Percentiles rank a stretch among this genome's conserved stretches.
Evolutionary conservation across 2,113 vertebrate species (phyloP).

Genomic region (Stegostoma tigrinum): DNA sequence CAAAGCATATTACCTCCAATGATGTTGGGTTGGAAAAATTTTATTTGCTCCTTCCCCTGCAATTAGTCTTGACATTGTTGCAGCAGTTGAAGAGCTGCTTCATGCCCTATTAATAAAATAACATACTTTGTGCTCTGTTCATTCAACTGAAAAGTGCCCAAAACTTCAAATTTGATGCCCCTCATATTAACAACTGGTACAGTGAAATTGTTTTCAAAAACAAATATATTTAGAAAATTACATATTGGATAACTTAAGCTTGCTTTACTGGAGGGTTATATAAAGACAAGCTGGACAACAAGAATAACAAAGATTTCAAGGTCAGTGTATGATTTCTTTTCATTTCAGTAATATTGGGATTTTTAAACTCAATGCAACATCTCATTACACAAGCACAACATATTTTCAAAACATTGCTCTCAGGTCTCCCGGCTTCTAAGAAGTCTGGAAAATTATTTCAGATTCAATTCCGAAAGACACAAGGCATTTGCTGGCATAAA

Average conservation of each 20-base stretch:
- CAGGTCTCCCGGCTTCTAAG: neutral
- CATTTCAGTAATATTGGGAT: neutral
- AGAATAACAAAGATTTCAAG: neutral
- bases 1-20: neutral
- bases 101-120: neutral
- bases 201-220: neutral
- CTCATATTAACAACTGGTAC: neutral
- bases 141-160: neutral
- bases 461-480: neutral
- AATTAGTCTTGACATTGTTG: conserved; percentile 11
- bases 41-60: neutral
- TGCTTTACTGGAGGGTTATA: neutral
- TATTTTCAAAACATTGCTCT: neutral
- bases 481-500: neutral
- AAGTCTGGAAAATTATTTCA: neutral
- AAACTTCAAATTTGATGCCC: neutral
- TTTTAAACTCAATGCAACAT: neutral
- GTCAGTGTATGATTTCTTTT: neutral
- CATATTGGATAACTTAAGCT: neutral
- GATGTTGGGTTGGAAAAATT: neutral
- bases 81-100: neutral
- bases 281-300: neutral
- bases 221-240: neutral
- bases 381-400: neutral
- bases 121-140: neutral